Evolutionary conservation across 1,140 invertebrate species (phyloP), one percentile per base, ranked within the genome.

Genomic region (Epicauta chinensis): DNA sequence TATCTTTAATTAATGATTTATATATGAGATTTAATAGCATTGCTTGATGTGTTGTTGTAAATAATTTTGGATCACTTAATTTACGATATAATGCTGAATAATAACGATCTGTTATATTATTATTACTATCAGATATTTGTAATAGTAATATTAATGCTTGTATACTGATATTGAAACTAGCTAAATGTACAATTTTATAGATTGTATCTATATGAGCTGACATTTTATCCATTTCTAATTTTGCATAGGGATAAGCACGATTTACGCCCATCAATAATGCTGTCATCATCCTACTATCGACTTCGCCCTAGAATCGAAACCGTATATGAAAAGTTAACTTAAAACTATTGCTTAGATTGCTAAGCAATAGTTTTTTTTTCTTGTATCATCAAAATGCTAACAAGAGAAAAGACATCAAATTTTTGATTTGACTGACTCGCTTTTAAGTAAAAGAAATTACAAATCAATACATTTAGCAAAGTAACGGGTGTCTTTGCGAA

Each of bases 271-370:
- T 84, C 38, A 97, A 72, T 12, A 99, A 81, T 1, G 86, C 91
- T 52, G 86, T 86, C 87, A 98, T 92, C 72, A 97, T 84, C 63
- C 90, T 85, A 35, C 84, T 89, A 63, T 97, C 89, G 1, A 97
- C 84, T 56, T 96, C 91, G 15, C 91, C 89, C 81, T 89, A 60
- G 36, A 70, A 73, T 55, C 58, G 58, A 16, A 23, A 52, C 14
- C 15, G 9, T 12, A 34, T 56, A 52, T 54, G 42, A 44, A 36
- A 39, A 44, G 39, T 35, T 37, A 49, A 40, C 53, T 53, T 36
- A 39, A 40, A 16, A 13, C n/a, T n/a, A n/a, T n/a, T n/a, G n/a
- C n/a, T n/a, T n/a, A n/a, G n/a, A n/a, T n/a, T n/a, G n/a, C n/a
- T n/a, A n/a, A n/a, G n/a, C n/a, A n/a, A n/a, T n/a, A n/a, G n/a